These are phyloP conservation scores for Halesus radiatus DNA, from an alignment of 1,140 invertebrate species.

Conservation along the genomic window DNA sequence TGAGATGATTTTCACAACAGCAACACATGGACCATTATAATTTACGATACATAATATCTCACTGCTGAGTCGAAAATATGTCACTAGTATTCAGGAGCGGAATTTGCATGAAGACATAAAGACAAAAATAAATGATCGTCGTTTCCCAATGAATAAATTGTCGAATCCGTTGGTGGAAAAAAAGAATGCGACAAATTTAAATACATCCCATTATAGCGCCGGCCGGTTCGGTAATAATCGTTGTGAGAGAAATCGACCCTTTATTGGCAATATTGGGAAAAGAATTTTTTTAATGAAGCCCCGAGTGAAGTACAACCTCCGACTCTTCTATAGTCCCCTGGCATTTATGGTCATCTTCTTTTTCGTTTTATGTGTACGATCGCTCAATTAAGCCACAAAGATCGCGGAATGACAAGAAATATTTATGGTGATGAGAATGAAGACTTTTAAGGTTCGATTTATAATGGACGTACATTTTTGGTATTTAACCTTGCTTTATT, in stretches of 20 bases:
- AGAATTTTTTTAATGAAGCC: constrained; percentile 18
- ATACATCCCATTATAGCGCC: constrained; percentile 5
- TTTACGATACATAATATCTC: too few species aligned
- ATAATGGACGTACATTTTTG: too few species aligned
- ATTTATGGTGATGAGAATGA: neutral
- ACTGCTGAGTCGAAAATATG: neutral
- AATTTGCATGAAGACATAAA: constrained; percentile 12
- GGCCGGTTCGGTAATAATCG: neutral
- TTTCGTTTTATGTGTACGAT: neutral
- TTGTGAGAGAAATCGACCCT: neutral
- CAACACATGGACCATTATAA: too few species aligned
- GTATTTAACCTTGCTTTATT: too few species aligned
- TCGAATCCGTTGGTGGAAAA: neutral
- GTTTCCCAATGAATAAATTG: neutral
- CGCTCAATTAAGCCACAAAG: constrained; percentile 5
- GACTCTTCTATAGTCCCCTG: neutral
- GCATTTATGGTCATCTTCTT: constrained; percentile 1
- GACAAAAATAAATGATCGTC: constrained; percentile 1
- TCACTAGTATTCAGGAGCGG: neutral
- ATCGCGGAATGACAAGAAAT: neutral
- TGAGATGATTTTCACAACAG: too few species aligned
- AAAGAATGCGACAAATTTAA: constrained; percentile 23
- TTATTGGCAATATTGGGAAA: constrained; percentile 16
- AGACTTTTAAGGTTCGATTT: too few species aligned
- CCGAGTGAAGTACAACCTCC: neutral